Evolutionary conservation across 2,888 invertebrate genomes (phyloP).

Genomic region (Erebia ligea): DNA sequence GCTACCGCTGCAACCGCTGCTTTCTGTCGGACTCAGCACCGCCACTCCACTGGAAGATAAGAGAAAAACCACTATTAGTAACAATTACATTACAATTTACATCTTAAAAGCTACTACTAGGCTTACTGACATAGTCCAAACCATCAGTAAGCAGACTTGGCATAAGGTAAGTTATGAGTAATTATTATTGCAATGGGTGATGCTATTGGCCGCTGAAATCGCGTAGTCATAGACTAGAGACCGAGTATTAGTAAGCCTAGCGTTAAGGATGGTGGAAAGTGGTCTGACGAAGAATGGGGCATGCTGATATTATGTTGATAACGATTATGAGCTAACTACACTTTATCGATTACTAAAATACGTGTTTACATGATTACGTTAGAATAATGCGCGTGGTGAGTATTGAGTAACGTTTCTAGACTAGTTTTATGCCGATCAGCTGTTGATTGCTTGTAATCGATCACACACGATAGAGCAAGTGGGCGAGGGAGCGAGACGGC

Average conservation of each 20-base stretch:
- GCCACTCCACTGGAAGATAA: constrained; percentile 90
- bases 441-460: constrained; percentile 70
- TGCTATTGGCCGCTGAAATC: too few species aligned
- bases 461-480: constrained; percentile 53
- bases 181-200: too few species aligned
- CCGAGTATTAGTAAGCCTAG: too few species aligned
- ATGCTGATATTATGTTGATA: too few species aligned
- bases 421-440: constrained; percentile 64
- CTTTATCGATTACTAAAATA: too few species aligned
- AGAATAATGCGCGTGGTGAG: neutral
- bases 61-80: constrained; percentile 19
- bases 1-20: constrained; percentile 87
- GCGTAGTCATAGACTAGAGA: too few species aligned
- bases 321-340: too few species aligned
- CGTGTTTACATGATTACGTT: constrained; percentile 14
- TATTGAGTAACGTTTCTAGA: constrained; percentile 36
- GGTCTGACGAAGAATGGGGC: too few species aligned
- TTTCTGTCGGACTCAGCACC: constrained; percentile 89
- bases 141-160: too few species aligned
- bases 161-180: too few species aligned
- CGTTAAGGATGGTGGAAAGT: too few species aligned
- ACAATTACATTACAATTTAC: neutral
- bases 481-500: constrained; percentile 47
- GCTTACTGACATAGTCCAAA: too few species aligned
- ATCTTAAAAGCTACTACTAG: neutral